Evolutionary conservation across 2,888 invertebrate species (phyloP).

Genomic region (Halocaridina rubra): DNA sequence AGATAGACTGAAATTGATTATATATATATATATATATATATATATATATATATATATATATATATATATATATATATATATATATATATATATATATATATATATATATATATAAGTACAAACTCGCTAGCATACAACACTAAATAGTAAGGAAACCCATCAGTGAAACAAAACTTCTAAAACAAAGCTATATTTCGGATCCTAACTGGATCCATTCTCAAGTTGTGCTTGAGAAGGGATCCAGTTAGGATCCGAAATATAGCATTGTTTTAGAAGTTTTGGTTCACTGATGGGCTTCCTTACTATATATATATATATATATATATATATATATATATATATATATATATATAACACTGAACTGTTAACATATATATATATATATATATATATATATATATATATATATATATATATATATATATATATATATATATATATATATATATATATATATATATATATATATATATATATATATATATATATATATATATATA

Average conservation of each 20-base stretch:
- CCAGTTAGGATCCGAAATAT: too few species aligned
- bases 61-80: constrained; percentile 8
- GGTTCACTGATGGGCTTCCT: too few species aligned
- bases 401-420: constrained; percentile 8
- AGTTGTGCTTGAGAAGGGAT: too few species aligned
- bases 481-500: constrained; percentile 8
- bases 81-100: not conserved
- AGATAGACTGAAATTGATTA: not conserved
- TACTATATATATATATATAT: constrained; percentile 8
- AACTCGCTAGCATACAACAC: too few species aligned
- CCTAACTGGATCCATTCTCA: too few species aligned
- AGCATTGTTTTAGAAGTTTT: too few species aligned
- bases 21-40: constrained; percentile 8
- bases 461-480: constrained; percentile 8
- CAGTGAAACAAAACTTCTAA: too few species aligned
- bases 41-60: constrained; percentile 8
- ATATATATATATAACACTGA: not conserved
- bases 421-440: not conserved
- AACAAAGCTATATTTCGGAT: too few species aligned
- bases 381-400: constrained; percentile 8
- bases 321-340: constrained; percentile 8
- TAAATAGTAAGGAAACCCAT: too few species aligned
- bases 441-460: not conserved
- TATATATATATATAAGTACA: too few species aligned
- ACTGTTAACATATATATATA: not conserved